Percentiles rank a stretch among this genome's conserved stretches.
Evolutionary conservation across 2,113 vertebrate species (phyloP).

Genomic region (Chlorocebus sabaeus): DNA sequence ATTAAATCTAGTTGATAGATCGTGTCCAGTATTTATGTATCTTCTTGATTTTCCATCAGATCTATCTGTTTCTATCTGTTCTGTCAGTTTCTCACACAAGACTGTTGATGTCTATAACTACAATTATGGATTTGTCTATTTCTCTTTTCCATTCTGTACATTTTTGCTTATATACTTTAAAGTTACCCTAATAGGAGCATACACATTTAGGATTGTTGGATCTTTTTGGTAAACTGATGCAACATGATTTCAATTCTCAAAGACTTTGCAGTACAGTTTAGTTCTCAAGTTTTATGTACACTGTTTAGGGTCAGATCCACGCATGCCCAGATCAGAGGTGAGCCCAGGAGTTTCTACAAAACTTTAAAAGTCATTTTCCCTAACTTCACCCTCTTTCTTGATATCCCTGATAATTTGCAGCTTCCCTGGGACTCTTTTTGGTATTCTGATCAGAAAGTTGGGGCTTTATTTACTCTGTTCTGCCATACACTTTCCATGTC

Average conservation of each 20-base stretch:
- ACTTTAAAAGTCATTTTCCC: background rate
- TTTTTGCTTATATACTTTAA: background rate
- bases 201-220: background rate
- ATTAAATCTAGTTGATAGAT: background rate
- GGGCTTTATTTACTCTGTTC: background rate
- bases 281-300: background rate
- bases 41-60: background rate
- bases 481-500: background rate
- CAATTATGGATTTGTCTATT: background rate
- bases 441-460: background rate
- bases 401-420: background rate
- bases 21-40: background rate
- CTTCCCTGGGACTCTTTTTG: background rate
- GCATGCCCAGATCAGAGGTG: background rate
- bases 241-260: conserved; percentile 6
- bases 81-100: background rate
- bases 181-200: background rate
- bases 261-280: background rate
- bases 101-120: background rate
- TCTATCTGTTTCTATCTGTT: background rate
- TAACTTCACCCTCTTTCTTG: background rate
- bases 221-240: background rate
- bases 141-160: background rate
- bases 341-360: background rate
- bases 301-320: background rate